Evolutionary conservation across 2,797 vertebrate species (phyloP).

Genomic region (Pseudomugil gertrudae): DNA sequence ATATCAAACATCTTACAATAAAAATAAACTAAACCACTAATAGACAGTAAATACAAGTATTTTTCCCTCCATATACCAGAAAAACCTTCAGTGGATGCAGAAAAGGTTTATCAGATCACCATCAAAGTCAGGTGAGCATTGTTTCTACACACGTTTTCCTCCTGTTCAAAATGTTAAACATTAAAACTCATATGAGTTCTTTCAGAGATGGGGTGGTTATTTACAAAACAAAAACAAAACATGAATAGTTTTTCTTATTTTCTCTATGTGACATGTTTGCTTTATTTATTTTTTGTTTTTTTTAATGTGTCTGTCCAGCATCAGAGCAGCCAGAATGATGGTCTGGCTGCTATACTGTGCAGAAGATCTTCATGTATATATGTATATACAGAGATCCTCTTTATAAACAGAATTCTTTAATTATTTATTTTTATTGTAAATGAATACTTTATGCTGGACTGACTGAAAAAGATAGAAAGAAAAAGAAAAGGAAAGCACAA

Average conservation of each 20-base stretch:
- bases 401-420: no score
- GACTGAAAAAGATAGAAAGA: no score
- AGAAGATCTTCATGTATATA: no score
- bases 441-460: no score
- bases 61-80: slow-evolving; percentile 50
- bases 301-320: no score
- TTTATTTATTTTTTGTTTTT: no score
- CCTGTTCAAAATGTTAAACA: neutral
- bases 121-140: slow-evolving; percentile 74
- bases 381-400: no score
- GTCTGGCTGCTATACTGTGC: no score
- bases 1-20: neutral
- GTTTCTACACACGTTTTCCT: neutral
- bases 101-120: slow-evolving; percentile 73
- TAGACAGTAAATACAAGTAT: neutral
- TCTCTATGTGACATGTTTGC: neutral
- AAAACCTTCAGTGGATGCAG: slow-evolving; percentile 70
- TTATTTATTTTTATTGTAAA: no score
- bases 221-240: neutral
- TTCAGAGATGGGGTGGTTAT: neutral
- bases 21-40: neutral
- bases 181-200: neutral
- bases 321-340: no score
- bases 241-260: neutral
- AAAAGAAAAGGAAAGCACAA: no score